These are phyloP conservation scores for Atlantisia rogersi DNA, from an alignment of 2,113 vertebrate genomes.

Conservation along the genomic window DNA sequence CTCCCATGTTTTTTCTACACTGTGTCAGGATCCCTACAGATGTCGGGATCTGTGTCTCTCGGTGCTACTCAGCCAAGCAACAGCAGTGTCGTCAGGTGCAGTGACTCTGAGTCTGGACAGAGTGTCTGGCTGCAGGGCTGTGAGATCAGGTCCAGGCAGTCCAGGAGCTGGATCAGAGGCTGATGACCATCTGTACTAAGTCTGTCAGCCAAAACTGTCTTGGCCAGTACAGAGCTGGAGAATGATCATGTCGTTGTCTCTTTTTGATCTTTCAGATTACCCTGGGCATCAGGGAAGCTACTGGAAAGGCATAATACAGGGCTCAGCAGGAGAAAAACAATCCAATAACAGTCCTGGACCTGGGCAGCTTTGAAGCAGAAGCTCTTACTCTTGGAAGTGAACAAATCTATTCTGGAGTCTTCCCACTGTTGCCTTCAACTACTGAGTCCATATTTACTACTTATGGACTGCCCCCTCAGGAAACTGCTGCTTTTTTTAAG, in stretches of 20 bases:
- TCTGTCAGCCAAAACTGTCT: constrained; percentile 42
- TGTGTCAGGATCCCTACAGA: constrained; percentile 8
- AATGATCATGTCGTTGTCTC: constrained; percentile 55
- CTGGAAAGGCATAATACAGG: constrained; percentile 8
- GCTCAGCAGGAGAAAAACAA: constrained; percentile 20
- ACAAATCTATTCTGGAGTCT: background rate
- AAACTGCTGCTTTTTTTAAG: background rate
- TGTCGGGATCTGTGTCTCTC: background rate
- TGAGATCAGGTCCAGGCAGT: constrained; percentile 41
- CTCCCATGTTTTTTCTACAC: background rate
- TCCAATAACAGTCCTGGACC: background rate
- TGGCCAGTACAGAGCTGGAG: constrained; percentile 34
- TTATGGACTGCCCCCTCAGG: background rate
- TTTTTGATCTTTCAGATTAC: constrained; percentile 57
- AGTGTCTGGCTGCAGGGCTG: constrained; percentile 29
- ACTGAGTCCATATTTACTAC: background rate
- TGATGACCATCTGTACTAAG: constrained; percentile 53
- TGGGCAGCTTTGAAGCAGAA: background rate
- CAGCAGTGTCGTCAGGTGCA: constrained; percentile 48
- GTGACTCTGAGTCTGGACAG: background rate
- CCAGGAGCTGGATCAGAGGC: constrained; percentile 51
- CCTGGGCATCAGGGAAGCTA: background rate
- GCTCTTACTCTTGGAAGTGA: background rate
- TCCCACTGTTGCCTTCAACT: background rate
- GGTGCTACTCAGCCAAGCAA: constrained; percentile 27